A percentile compares a stretch with the other conserved stretches of the same genome.
These are phyloP conservation scores for Eremophila alpestris DNA, from an alignment of 2,797 vertebrate genomes.

Conservation along the genomic window DNA sequence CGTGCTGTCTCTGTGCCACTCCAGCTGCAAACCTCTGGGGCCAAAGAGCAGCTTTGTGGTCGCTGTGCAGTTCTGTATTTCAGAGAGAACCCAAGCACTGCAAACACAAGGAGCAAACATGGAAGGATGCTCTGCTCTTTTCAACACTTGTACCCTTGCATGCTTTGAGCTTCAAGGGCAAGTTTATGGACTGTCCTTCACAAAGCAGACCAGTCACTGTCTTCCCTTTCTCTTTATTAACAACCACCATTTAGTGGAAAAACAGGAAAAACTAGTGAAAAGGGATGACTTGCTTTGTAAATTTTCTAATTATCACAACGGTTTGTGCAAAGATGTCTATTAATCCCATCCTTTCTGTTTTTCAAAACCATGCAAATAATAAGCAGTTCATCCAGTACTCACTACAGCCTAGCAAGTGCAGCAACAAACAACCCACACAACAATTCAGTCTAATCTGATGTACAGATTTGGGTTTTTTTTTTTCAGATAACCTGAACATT, in stretches of 20 bases:
- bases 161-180: background rate
- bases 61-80: background rate
- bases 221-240: background rate
- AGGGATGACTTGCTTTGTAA: background rate
- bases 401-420: background rate
- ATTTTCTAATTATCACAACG: background rate
- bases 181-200: background rate
- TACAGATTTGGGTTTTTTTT: background rate
- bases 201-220: background rate
- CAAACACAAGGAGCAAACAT: background rate
- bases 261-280: background rate
- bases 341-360: background rate
- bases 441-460: background rate
- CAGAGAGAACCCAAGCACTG: background rate
- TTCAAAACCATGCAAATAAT: background rate
- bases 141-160: background rate
- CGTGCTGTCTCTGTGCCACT: rapidly evolving
- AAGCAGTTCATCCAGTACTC: background rate
- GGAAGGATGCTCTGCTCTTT: background rate
- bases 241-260: background rate
- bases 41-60: background rate
- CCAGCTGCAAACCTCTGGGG: background rate
- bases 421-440: background rate
- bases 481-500: background rate
- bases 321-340: background rate